A percentile compares a stretch with the other conserved stretches of the same genome.
These are phyloP conservation scores for Drosophila mercatorum DNA, from an alignment of 2,888 invertebrate species.

Conservation along the genomic window DNA sequence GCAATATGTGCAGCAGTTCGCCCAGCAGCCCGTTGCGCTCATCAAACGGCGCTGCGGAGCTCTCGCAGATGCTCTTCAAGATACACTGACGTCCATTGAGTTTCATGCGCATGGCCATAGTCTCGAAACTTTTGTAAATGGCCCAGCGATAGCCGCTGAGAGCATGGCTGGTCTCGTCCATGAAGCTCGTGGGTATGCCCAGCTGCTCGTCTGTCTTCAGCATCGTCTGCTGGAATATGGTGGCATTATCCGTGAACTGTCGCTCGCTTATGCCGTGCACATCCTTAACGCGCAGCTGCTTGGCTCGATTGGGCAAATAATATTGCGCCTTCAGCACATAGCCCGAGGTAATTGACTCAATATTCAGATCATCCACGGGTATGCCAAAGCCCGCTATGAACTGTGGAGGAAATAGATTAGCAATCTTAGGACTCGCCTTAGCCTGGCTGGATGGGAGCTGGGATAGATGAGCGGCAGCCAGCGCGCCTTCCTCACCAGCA, in stretches of 20 bases:
- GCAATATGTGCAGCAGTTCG: constrained; percentile 90
- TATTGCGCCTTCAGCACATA: constrained; percentile 76
- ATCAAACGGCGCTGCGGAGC: constrained; percentile 89
- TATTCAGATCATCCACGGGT: constrained; percentile 36
- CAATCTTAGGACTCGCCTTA: neutral
- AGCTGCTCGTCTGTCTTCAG: constrained; percentile 43
- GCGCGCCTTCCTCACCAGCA: constrained; percentile 56
- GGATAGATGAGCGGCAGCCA: constrained; percentile 60
- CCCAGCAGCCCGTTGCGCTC: constrained; percentile 90
- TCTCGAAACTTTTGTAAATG: constrained; percentile 77
- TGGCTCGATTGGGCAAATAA: constrained; percentile 50
- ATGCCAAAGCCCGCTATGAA: constrained; percentile 58
- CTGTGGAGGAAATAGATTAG: constrained; percentile 8
- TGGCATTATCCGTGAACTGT: constrained; percentile 42
- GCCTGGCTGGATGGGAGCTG: constrained; percentile 43
- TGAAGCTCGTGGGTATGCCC: constrained; percentile 18
- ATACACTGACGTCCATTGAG: constrained; percentile 89
- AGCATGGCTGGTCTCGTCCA: constrained; percentile 42
- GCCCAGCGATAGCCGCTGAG: constrained; percentile 79
- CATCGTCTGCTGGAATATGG: constrained; percentile 53
- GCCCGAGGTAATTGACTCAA: constrained; percentile 58
- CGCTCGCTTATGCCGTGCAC: constrained; percentile 41
- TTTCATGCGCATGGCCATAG: constrained; percentile 85
- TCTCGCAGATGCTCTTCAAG: constrained; percentile 91
- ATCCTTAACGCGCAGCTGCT: constrained; percentile 53